Base-by-base conservation (phyloP, 2,888 invertebrate genomes). In the Andrena praecox region DNA sequence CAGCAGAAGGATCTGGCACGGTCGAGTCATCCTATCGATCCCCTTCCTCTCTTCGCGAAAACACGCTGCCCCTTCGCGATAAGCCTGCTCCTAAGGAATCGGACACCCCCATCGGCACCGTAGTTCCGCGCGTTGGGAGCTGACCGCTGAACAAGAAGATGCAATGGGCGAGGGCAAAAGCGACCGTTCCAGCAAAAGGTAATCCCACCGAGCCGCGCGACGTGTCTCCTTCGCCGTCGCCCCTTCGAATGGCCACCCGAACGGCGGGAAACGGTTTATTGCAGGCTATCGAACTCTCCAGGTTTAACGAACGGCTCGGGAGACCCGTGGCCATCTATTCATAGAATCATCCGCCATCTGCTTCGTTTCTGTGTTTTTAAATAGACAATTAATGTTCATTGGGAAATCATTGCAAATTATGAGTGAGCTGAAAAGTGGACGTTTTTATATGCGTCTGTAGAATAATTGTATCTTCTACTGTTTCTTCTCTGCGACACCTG, bases 81-180 rank as follows among this genome's bases (percentile, higher is more conserved):
- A 42, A 6, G 29, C 16, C 20, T 29, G 29, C 27, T 12, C 59
- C n/a, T 42, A 31, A 33, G 16, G 10, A n/a, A 31, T 54, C 52
- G 31, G 52, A n/a, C 52, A 68, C 24, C 20, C 59, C 20, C 16
- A 62, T 56, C 35, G 29, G n/a, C 52, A 48, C 63, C 50, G 35
- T 63, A 56, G 52, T n/a, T 35, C 73, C 16, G 64, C 35, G 54
- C 59, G 52, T 42, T 48, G 69, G 63, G 69, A 77, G 60, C 29
- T 72, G 78, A 80, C 75, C 80, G 74, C 66, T 80, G 81, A 79
- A 82, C 85, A 87, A 81, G 85, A 93, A 85, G 90, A 93, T 93
- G 93, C 93, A 82, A 93, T 93, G 93, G 93, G 92, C 77, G 93
- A 93, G 84, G 91, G 92, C 76, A 93, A 90, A 87, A 91, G 89